Base-by-base conservation (phyloP, 2,888 invertebrate species). In the Vanessa cardui region DNA sequence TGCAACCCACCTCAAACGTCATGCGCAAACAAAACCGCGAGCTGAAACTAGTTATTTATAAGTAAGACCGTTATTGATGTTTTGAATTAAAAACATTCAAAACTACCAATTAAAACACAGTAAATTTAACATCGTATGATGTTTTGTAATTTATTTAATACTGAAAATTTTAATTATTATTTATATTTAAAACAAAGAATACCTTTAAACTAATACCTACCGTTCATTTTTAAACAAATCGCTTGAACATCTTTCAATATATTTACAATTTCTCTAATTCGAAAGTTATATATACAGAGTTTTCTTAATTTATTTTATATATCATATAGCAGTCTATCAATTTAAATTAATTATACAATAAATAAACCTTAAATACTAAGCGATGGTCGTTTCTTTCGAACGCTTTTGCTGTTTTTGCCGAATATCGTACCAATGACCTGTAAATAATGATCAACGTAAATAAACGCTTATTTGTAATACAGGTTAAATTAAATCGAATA, bases 311-410 rank as follows among this genome's bases (percentile, higher is more conserved):
- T 20, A 54, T 60, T 44, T 73, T 70, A 62, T 66, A 67, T 75
- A 76, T 64, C 62, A 82, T 84, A 79, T 80, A 84, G 79, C 90
- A 90, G 90, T 90, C 90, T 85, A 85, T 84, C 79, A 77, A 75
- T 78, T 81, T 79, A 52, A 60, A 60, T 65, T 65, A 65, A 47
- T n/a, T 58, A 50, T 50, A 75, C 72, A 75, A 75, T 77, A 75
- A 74, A 70, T 72, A 74, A 70, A 44, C 46, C 68, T 94, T 94
- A 96, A 93, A 96, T 96, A 86, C 96, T 96, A 76, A 96, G 92
- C 50, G 96, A 96, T 33, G 96, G 96, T 78, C 96, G 93, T 90
- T 96, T 96, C 92, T 96, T 96, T 75, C 96, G 90, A 77, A 96
- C 96, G 73, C 95, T 95, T 83, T 95, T 95, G 78, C 95, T 95